Percentiles rank a stretch among this genome's conserved stretches.
phyloP scores from a whole-genome alignment of 2,888 invertebrate species.

The Polyploca ridens region DNA sequence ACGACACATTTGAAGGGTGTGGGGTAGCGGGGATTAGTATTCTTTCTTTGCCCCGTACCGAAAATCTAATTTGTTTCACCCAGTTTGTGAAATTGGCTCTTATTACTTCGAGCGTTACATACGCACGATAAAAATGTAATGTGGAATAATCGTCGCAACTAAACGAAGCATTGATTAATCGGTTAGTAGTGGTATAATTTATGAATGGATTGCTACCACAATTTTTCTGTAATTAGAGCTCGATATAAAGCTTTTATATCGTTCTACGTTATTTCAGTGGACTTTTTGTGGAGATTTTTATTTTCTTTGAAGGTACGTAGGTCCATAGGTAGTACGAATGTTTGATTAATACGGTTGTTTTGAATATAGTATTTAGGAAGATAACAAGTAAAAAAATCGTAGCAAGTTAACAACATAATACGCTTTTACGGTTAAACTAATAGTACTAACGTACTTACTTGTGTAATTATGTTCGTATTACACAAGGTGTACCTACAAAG shows the following conservation, averaged over 20 bases:
- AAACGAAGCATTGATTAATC: neutral
- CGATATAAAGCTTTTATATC: neutral
- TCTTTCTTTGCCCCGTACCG: slow-evolving; percentile 21
- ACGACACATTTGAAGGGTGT: slow-evolving; percentile 15
- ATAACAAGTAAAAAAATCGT: too few relatives aligned
- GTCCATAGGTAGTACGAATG: too few relatives aligned
- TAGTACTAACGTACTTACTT: too few relatives aligned
- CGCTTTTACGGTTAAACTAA: too few relatives aligned
- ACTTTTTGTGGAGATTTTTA: too few relatives aligned
- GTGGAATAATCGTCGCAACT: neutral
- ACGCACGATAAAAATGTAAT: neutral
- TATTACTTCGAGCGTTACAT: slow-evolving; percentile 13
- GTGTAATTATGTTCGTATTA: too few relatives aligned
- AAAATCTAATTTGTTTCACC: slow-evolving; percentile 26
- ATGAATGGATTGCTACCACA: neutral
- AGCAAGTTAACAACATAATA: too few relatives aligned
- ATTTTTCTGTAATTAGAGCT: neutral
- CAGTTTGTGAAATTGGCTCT: slow-evolving; percentile 21
- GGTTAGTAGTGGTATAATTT: too few relatives aligned
- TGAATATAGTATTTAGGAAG: too few relatives aligned
- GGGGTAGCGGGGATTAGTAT: slow-evolving; percentile 24
- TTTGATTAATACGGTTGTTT: too few relatives aligned
- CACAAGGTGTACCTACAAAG: too few relatives aligned
- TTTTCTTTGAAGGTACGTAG: too few relatives aligned
- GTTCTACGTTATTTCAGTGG: neutral